Conservation (phyloP, 2,888 invertebrate genomes). For the Drosophila borborema region DNA sequence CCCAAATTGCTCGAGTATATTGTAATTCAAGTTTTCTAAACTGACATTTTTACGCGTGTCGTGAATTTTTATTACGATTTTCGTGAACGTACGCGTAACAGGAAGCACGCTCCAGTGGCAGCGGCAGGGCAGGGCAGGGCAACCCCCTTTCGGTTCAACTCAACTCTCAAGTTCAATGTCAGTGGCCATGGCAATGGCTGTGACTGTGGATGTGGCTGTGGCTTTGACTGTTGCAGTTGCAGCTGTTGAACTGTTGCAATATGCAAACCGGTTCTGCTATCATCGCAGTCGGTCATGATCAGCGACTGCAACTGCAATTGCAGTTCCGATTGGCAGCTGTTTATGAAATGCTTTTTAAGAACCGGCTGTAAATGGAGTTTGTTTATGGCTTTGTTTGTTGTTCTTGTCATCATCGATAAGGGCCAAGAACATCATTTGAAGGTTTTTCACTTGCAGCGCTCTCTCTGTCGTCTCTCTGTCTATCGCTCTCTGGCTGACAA, state of each 20-base stretch:
- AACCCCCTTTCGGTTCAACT: conserved; percentile 21
- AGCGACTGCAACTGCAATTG: conserved; percentile 18
- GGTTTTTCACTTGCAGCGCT: conserved; percentile 31
- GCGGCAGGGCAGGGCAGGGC: conserved; percentile 11
- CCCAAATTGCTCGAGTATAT: conserved; percentile 7
- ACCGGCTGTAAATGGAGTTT: conserved; percentile 39
- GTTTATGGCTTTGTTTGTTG: conserved; percentile 10
- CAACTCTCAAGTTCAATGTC: conserved; percentile 72
- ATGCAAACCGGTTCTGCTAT: conserved; percentile 56
- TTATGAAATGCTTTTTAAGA: conserved; percentile 16
- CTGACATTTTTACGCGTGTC: conserved; percentile 39
- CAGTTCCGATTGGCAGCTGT: conserved; percentile 45
- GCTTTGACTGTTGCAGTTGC: conserved; percentile 40
- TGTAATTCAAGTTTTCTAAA: conserved; percentile 43
- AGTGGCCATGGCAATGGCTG: conserved; percentile 40
- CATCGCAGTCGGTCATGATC: conserved; percentile 35
- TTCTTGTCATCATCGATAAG: conserved; percentile 29
- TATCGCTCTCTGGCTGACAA: neutral
- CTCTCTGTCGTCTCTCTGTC: neutral
- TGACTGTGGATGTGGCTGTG: neutral
- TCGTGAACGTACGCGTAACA: conserved; percentile 23
- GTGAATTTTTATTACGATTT: conserved; percentile 24
- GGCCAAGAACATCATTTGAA: conserved; percentile 8
- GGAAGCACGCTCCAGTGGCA: conserved; percentile 32
- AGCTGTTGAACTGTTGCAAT: conserved; percentile 59